Conservation (phyloP, 2,113 vertebrate species). For the Erythrolamprus reginae region DNA sequence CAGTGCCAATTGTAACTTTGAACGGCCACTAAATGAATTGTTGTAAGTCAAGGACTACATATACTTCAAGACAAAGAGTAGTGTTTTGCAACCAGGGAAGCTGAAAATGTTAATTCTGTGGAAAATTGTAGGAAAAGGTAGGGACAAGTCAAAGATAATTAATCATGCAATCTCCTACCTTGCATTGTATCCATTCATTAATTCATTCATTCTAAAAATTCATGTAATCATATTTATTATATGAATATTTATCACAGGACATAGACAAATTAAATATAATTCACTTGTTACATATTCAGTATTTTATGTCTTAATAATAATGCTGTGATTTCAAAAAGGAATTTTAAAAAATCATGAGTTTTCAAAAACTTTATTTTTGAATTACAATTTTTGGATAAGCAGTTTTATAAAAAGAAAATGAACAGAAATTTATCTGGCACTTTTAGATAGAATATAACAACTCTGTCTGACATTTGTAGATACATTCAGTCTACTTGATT, state of each 20-base stretch:
- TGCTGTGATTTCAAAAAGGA: slow-evolving; percentile 30
- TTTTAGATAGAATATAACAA: slow-evolving; percentile 70
- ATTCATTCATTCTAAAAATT: too few species aligned
- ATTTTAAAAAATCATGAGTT: slow-evolving; percentile 38
- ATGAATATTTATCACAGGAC: background rate
- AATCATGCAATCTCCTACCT: background rate
- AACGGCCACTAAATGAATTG: too few species aligned
- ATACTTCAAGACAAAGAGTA: background rate
- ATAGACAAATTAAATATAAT: background rate
- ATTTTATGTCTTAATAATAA: slow-evolving; percentile 12
- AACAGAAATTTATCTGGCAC: slow-evolving; percentile 78
- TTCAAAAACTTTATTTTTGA: slow-evolving; percentile 84
- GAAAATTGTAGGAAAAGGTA: background rate
- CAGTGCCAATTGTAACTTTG: too few species aligned
- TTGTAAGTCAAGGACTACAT: too few species aligned
- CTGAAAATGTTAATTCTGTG: background rate
- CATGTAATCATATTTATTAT: background rate
- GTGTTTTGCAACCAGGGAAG: background rate
- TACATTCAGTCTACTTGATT: slow-evolving; percentile 73
- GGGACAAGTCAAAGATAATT: background rate
- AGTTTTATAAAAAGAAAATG: slow-evolving; percentile 84
- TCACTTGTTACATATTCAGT: background rate
- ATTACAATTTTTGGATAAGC: slow-evolving; percentile 87
- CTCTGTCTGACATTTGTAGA: slow-evolving; percentile 52
- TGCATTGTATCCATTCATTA: too few species aligned